These are phyloP conservation scores for Notothenia rossii DNA, from an alignment of 2,113 vertebrate species.

Conservation along the genomic window DNA sequence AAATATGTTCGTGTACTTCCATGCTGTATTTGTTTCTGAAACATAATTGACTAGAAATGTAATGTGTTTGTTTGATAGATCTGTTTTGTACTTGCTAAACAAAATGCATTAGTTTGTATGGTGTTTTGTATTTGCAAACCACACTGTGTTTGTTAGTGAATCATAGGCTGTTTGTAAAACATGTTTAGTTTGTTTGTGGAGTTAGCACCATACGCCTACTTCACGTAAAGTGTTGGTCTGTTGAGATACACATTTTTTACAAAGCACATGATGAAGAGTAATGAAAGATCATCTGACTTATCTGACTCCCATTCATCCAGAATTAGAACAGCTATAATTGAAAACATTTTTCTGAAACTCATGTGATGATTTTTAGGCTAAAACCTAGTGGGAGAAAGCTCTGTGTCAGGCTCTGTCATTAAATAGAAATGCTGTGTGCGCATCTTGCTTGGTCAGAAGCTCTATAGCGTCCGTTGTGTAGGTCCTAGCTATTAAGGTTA, in stretches of 20 bases:
- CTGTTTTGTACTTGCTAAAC: no score
- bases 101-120: no score
- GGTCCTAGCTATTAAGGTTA: constrained; percentile 1
- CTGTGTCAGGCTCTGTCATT: not conserved
- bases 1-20: no score
- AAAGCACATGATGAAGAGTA: constrained; percentile 50
- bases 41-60: no score
- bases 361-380: not conserved
- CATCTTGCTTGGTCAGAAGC: constrained; percentile 15
- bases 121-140: no score
- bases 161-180: no score
- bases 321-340: constrained; percentile 12
- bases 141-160: no score
- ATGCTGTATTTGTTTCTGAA: no score
- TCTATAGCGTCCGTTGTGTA: not conserved
- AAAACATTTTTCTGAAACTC: not conserved
- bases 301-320: constrained; percentile 30
- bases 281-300: constrained; percentile 43
- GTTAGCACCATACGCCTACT: no score
- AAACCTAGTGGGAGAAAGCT: constrained; percentile 11
- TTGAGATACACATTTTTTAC: constrained; percentile 10
- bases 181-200: no score
- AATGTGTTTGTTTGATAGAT: no score
- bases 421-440: constrained; percentile 2
- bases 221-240: not conserved